Base-by-base conservation (phyloP, 1,140 invertebrate species). In the Neodiprion virginianus region DNA sequence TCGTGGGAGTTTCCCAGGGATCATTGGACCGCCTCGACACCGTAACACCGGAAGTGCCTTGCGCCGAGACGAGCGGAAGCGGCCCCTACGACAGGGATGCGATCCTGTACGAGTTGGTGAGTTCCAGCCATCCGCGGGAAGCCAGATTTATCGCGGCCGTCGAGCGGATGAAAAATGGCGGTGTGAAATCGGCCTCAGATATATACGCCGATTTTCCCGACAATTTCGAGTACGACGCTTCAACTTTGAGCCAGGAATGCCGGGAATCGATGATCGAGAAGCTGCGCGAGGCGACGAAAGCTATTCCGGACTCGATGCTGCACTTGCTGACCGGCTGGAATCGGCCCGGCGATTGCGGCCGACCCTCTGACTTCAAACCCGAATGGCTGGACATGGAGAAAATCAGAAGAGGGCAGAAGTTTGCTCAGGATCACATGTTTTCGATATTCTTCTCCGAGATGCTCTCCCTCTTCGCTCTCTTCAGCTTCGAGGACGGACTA, bases 401-500 rank as follows among this genome's bases (percentile, higher is more conserved):
- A 17, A 5, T 79, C 84, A 85, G 61, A 79, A 93, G 92, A 71
- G 93, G 91, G 1, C 92, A 93, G 78, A 78, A 84, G 7, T 93
- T 91, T 79, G 92, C 90, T 76, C 81, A 84, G 70, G 84, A 90
- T 71, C 90, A 93, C 80, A 88, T 90, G 61, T 92, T 92, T 79
- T 80, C 89, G 14, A 83, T 93, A 73, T 88, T 90, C 28, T 86
- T 89, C 0, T 87, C 89, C 0, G 93, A 92, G 89, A 77, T 94
- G 40, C 76, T 89, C 47, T 93, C 93, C 1, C 85, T 94, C 4
- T 79, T 94, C 14, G 85, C 90, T 1, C 88, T 93, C 12, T 83
- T 94, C 14, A 83, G 92, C 0, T 85, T 93, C 28, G 92, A 92
- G 1, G 89, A 90, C 1, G 91, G 93, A 71, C 81, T 93, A 0